Evolutionary conservation across 2,888 invertebrate species (phyloP).

Genomic region (Deilephila porcellus): DNA sequence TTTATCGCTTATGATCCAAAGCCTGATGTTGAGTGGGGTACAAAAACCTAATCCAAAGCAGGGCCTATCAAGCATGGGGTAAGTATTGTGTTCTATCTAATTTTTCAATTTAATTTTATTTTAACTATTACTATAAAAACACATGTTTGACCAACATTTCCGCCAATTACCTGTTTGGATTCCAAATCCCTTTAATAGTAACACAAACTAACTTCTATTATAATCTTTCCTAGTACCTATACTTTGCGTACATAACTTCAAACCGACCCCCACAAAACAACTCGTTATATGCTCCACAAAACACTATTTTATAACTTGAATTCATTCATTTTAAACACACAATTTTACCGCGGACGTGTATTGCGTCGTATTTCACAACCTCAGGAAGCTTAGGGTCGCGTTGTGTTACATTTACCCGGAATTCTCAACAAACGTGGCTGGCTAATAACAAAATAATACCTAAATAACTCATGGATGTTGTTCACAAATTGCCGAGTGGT

Average conservation of each 20-base stretch:
- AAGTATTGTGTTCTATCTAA: too few species aligned
- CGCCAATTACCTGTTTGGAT: too few species aligned
- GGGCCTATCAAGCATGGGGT: too few species aligned
- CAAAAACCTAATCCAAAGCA: too few species aligned
- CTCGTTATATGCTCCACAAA: not conserved
- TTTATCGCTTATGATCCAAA: too few species aligned
- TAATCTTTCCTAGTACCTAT: not conserved
- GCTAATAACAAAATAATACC: slow-evolving; percentile 32
- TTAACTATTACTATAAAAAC: too few species aligned
- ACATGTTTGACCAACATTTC: too few species aligned
- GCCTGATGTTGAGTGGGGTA: too few species aligned
- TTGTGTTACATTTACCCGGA: slow-evolving; percentile 27
- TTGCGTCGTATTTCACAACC: slow-evolving; percentile 29
- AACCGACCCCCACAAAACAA: not conserved
- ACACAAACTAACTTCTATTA: not conserved
- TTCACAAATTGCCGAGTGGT: slow-evolving; percentile 26
- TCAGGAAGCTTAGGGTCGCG: slow-evolving; percentile 38
- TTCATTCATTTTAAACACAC: slow-evolving; percentile 19
- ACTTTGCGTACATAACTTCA: too few species aligned
- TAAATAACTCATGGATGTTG: slow-evolving; percentile 30
- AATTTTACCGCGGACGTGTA: slow-evolving; percentile 12
- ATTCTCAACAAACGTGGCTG: slow-evolving; percentile 17
- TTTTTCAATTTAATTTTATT: too few species aligned
- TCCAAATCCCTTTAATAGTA: too few species aligned
- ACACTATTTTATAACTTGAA: slow-evolving; percentile 23